A percentile compares a stretch with the other conserved stretches of the same genome.
Conservation (phyloP, 2,113 vertebrate genomes). For the Sterna hirundo region DNA sequence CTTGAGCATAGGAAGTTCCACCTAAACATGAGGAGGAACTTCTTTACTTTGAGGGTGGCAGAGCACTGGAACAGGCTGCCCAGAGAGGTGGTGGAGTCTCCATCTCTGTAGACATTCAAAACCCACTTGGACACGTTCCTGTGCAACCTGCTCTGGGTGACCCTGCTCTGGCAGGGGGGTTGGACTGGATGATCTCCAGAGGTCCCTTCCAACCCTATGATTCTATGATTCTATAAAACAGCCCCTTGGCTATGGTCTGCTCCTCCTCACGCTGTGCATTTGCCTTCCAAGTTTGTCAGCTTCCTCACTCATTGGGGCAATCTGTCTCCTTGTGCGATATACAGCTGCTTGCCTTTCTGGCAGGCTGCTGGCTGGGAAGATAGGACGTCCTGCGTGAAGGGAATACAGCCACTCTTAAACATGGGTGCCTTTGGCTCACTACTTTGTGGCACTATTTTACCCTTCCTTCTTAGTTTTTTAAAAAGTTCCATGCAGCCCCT, state of each 20-base stretch:
- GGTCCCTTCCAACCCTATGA: too few relatives aligned
- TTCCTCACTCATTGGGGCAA: not conserved
- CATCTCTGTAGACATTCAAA: too few relatives aligned
- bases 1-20: too few relatives aligned
- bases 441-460: not conserved
- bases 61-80: too few relatives aligned
- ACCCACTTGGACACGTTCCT: too few relatives aligned
- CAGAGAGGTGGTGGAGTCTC: too few relatives aligned
- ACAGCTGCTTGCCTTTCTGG: not conserved
- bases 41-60: too few relatives aligned
- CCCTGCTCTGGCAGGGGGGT: too few relatives aligned
- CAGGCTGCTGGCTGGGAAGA: not conserved
- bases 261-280: not conserved
- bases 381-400: not conserved
- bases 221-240: not conserved
- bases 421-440: not conserved
- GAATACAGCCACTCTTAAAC: not conserved
- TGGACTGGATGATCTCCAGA: too few relatives aligned
- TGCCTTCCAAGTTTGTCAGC: not conserved
- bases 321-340: not conserved
- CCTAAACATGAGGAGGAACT: too few relatives aligned
- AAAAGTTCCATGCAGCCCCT: not conserved
- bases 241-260: not conserved
- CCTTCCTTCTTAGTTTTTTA: not conserved
- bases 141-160: too few relatives aligned